Evolutionary conservation across 1,140 invertebrate genomes (phyloP).

Genomic region (Meloidogyne hapla): DNA sequence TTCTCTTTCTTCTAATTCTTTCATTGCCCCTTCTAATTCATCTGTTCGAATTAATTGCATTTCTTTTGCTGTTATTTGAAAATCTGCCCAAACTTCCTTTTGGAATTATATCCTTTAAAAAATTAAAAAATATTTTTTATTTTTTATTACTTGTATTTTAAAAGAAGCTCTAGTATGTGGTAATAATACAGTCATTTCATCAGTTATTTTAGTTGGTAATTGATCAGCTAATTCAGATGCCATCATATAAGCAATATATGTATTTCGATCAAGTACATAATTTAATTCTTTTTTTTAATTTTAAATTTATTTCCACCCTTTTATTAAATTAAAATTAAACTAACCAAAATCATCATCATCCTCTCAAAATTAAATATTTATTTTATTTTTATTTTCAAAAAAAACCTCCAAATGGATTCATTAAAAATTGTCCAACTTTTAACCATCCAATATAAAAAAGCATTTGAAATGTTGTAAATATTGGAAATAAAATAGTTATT

Average conservation of each 20-base stretch:
- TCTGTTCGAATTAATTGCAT: constrained; percentile 62
- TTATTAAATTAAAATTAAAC: not conserved
- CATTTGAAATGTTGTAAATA: constrained; percentile 73
- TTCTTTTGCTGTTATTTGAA: constrained; percentile 55
- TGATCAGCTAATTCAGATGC: constrained; percentile 61
- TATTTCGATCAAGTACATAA: constrained; percentile 63
- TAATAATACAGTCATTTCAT: constrained; percentile 43
- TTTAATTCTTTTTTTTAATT: constrained; percentile 51
- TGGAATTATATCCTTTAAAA: constrained; percentile 60
- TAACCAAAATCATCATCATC: constrained; percentile 63
- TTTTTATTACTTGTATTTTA: constrained; percentile 56
- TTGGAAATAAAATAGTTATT: constrained; percentile 63
- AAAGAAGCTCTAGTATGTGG: constrained; percentile 64
- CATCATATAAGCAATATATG: constrained; percentile 61
- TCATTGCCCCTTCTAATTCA: constrained; percentile 40
- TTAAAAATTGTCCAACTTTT: constrained; percentile 69
- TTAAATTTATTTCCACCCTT: not conserved
- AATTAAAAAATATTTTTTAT: not conserved
- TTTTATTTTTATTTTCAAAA: not conserved
- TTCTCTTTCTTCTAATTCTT: constrained; percentile 13
- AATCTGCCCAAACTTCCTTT: constrained; percentile 59
- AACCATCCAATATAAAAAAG: constrained; percentile 88
- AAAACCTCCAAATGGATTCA: constrained; percentile 63
- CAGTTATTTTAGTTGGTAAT: constrained; percentile 42
- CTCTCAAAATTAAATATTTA: constrained; percentile 41